Conservation (phyloP, 2,888 invertebrate genomes). For the Buathra laborator region DNA sequence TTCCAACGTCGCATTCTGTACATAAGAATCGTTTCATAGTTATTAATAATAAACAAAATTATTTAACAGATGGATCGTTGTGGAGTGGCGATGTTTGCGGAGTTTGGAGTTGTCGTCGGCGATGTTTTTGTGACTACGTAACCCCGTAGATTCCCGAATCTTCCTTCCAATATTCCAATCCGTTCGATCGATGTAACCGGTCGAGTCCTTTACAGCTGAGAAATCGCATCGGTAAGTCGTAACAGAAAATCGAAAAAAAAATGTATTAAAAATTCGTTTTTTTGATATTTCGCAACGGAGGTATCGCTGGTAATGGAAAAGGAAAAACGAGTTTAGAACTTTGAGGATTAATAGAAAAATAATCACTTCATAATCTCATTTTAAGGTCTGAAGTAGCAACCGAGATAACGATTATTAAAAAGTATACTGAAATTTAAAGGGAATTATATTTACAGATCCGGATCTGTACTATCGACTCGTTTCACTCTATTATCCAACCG, state of each 20-base stretch:
- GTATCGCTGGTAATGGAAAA: no score
- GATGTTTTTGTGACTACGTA: constrained; percentile 8
- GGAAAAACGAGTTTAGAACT: no score
- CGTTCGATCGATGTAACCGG: neutral
- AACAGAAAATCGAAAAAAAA: neutral
- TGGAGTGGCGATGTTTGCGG: no score
- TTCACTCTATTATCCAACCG: neutral
- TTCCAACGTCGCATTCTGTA: constrained; percentile 78
- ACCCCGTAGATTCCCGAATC: neutral
- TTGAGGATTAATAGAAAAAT: no score
- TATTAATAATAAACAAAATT: constrained; percentile 79
- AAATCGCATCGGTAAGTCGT: constrained; percentile 36
- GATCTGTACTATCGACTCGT: neutral
- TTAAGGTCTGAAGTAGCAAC: no score
- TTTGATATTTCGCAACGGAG: no score
- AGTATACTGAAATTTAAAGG: no score
- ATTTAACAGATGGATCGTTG: constrained; percentile 74
- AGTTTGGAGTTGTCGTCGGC: constrained; percentile 2
- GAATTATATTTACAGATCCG: no score
- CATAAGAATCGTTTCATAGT: constrained; percentile 81
- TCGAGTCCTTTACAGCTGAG: constrained; percentile 1
- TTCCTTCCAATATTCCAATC: neutral
- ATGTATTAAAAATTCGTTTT: no score
- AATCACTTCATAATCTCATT: no score
- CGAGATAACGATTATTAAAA: no score